A percentile compares a stretch with the other conserved stretches of the same genome.
phyloP scores from a whole-genome alignment of 2,888 invertebrate species.

The Schrankia costaestrigalis region DNA sequence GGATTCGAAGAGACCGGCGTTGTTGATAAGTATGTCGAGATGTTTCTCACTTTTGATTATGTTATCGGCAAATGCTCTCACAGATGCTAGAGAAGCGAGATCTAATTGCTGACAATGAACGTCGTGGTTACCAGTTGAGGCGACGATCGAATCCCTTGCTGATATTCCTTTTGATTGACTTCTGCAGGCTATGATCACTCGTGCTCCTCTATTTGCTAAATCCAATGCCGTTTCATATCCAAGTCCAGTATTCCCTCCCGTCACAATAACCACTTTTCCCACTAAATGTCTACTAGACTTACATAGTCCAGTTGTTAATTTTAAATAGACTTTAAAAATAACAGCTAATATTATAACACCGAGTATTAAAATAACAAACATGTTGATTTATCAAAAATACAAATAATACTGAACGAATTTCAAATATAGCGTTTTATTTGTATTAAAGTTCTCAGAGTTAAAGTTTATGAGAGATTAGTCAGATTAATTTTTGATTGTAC shows the following conservation, averaged over 20 bases:
- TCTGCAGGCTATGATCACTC: slow-evolving; percentile 90
- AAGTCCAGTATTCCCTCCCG: slow-evolving; percentile 91
- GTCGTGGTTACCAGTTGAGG: slow-evolving; percentile 45
- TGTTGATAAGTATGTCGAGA: slow-evolving; percentile 82
- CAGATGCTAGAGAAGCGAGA: slow-evolving; percentile 74
- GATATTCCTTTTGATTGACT: slow-evolving; percentile 83
- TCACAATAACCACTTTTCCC: slow-evolving; percentile 91
- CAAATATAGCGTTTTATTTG: too few species aligned
- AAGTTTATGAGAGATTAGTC: too few species aligned
- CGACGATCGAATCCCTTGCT: slow-evolving; percentile 55
- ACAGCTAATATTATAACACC: slow-evolving; percentile 20
- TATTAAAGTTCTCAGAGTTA: too few species aligned
- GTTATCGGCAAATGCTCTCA: slow-evolving; percentile 81
- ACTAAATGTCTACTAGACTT: slow-evolving; percentile 75
- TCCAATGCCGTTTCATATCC: slow-evolving; percentile 88
- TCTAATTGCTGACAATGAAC: slow-evolving; percentile 69
- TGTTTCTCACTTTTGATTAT: slow-evolving; percentile 72
- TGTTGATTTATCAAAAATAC: slow-evolving; percentile 11
- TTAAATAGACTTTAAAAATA: slow-evolving; percentile 33
- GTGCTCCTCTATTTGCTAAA: slow-evolving; percentile 86
- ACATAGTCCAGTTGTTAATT: slow-evolving; percentile 49
- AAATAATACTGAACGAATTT: slow-evolving; percentile 17
- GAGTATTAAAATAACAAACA: slow-evolving; percentile 25
- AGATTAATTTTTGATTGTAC: too few species aligned
- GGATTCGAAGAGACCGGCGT: slow-evolving; percentile 76